Conservation (phyloP, 2,888 invertebrate species). For the Cyaniris semiargus region DNA sequence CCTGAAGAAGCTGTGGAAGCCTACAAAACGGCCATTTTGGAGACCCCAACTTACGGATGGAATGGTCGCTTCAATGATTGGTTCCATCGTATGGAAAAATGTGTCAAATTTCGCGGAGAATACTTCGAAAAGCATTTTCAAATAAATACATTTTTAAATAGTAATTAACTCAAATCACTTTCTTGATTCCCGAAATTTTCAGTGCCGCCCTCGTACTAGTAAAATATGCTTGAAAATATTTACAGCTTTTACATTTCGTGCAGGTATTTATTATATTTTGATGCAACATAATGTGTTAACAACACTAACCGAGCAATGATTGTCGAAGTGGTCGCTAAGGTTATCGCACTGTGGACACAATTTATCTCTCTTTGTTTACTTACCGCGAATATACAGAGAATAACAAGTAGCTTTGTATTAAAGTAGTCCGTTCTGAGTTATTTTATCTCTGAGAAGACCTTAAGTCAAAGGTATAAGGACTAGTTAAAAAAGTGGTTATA, state of each 20-base stretch:
- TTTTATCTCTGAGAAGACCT: background rate
- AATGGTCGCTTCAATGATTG: too few species aligned
- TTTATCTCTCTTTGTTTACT: background rate
- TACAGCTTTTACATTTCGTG: background rate
- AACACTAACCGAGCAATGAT: background rate
- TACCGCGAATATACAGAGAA: background rate
- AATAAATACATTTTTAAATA: too few species aligned
- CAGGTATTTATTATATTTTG: conserved; percentile 6
- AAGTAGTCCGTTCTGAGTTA: background rate
- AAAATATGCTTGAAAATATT: background rate
- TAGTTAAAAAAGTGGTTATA: background rate
- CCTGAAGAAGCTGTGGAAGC: too few species aligned
- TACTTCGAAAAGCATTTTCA: too few species aligned
- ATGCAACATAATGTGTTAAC: background rate
- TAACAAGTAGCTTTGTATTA: background rate
- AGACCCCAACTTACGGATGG: too few species aligned
- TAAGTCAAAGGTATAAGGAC: background rate
- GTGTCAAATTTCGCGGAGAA: too few species aligned
- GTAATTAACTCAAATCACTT: too few species aligned
- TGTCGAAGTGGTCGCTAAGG: conserved; percentile 33
- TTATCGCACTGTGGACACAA: conserved; percentile 29
- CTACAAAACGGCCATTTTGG: too few species aligned
- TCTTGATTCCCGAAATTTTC: too few species aligned
- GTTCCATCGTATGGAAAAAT: too few species aligned
- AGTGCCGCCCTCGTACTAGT: too few species aligned